Conservation (phyloP, 2,888 invertebrate genomes). For the Eristalis pertinax region DNA sequence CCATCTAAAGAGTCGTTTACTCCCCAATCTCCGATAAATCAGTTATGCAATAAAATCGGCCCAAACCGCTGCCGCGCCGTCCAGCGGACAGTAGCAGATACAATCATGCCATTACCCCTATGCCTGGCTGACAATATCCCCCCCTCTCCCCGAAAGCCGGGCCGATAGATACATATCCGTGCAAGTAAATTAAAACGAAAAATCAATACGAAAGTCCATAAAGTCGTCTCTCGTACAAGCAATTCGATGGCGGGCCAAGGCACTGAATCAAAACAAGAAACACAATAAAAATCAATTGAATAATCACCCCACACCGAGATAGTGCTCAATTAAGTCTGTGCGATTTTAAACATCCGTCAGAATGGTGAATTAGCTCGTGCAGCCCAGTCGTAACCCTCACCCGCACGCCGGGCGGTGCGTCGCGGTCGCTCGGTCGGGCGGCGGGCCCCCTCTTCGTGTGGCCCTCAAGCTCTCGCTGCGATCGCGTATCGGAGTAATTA, state of each 20-base stretch:
- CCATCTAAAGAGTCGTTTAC: neutral
- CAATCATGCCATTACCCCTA: neutral
- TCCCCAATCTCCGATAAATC: neutral
- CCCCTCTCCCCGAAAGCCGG: neutral
- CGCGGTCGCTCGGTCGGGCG: neutral
- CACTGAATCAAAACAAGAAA: conserved; percentile 43
- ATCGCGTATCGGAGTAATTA: conserved; percentile 46
- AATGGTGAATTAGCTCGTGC: conserved; percentile 42
- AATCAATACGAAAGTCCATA: neutral
- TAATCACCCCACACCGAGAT: conserved; percentile 21
- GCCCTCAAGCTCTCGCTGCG: neutral
- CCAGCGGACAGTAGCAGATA: neutral
- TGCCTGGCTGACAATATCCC: neutral
- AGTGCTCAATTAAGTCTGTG: conserved; percentile 49
- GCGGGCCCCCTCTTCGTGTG: neutral
- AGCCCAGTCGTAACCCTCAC: neutral
- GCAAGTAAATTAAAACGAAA: neutral
- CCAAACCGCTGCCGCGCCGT: neutral
- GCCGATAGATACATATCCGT: neutral
- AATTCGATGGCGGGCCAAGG: neutral
- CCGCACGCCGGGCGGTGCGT: conserved; percentile 4
- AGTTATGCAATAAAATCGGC: neutral
- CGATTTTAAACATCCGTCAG: conserved; percentile 58
- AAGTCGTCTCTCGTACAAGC: neutral
- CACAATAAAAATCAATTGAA: conserved; percentile 41